These are phyloP conservation scores for Heterodera carotae DNA, from an alignment of 1,140 invertebrate species.

Conservation along the genomic window DNA sequence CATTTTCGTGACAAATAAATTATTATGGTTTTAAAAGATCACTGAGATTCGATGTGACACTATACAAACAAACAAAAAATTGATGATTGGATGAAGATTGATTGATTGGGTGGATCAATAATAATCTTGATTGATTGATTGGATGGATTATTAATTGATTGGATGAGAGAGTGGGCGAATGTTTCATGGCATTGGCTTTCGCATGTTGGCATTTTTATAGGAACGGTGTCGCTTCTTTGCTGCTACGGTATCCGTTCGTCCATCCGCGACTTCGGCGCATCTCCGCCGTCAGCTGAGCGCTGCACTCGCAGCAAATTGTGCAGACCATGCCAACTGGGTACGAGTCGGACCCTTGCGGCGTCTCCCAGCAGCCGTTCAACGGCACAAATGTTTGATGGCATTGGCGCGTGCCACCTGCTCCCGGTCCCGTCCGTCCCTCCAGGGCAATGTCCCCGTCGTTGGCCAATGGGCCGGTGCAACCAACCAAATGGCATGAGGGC, in stretches of 20 bases:
- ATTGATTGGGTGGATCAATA: too few relatives aligned
- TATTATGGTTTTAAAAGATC: too few relatives aligned
- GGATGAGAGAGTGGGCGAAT: too few relatives aligned
- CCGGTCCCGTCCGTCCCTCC: slow-evolving; percentile 14
- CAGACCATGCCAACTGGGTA: slow-evolving; percentile 65
- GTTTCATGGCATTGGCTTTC: too few relatives aligned
- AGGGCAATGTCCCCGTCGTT: slow-evolving; percentile 59
- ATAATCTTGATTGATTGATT: too few relatives aligned
- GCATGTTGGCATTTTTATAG: too few relatives aligned
- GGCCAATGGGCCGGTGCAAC: slow-evolving; percentile 59
- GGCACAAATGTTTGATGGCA: slow-evolving; percentile 64
- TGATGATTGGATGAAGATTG: too few relatives aligned
- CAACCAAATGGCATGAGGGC: slow-evolving; percentile 57
- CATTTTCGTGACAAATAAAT: too few relatives aligned
- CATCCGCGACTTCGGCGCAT: slow-evolving; percentile 53
- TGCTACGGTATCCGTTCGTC: slow-evolving; percentile 37
- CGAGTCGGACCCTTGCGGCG: slow-evolving; percentile 33
- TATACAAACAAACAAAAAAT: not conserved
- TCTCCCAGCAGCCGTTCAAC: slow-evolving; percentile 55
- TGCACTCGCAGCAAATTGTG: slow-evolving; percentile 63
- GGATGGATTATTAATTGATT: too few relatives aligned
- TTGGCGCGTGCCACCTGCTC: slow-evolving; percentile 41
- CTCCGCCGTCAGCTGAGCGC: slow-evolving; percentile 45
- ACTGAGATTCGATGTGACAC: too few relatives aligned
- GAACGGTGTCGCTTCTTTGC: not conserved